These are phyloP conservation scores for Tachysurus vachellii DNA, from an alignment of 2,113 vertebrate species.

Conservation along the genomic window DNA sequence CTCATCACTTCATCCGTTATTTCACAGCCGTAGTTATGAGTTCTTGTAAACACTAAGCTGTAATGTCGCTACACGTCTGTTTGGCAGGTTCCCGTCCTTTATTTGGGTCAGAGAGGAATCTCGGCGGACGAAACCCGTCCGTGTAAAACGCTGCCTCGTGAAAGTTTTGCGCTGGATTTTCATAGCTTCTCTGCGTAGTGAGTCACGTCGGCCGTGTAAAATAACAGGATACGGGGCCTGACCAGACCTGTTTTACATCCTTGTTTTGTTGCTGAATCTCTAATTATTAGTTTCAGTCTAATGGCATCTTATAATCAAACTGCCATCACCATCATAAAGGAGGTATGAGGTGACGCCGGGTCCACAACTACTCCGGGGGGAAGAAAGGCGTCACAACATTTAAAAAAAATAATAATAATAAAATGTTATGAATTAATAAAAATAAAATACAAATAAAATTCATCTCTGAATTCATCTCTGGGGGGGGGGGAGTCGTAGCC, in stretches of 20 bases:
- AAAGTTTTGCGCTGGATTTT: too few species aligned
- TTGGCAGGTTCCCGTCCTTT: background rate
- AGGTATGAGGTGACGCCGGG: background rate
- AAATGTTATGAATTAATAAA: background rate
- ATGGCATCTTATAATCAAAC: conserved; percentile 12
- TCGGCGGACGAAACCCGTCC: background rate
- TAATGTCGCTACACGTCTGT: background rate
- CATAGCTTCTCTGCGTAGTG: conserved; percentile 16
- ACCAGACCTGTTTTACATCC: conserved; percentile 46
- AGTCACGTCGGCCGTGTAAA: conserved; percentile 35
- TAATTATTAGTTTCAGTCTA: conserved; percentile 39
- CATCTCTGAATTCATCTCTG: background rate
- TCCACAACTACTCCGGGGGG: background rate
- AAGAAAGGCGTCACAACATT: background rate
- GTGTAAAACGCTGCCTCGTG: background rate
- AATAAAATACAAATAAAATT: too few species aligned
- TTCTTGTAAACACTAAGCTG: background rate
- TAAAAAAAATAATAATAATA: background rate
- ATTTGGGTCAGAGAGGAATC: background rate
- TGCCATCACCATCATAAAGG: background rate
- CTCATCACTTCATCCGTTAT: background rate
- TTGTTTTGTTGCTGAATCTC: conserved; percentile 37
- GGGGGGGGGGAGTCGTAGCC: too few species aligned
- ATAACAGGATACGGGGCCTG: conserved; percentile 52
- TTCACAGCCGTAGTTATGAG: background rate